These are phyloP conservation scores for Vesta saturnalis DNA, from an alignment of 2,888 invertebrate genomes.

Conservation along the genomic window DNA sequence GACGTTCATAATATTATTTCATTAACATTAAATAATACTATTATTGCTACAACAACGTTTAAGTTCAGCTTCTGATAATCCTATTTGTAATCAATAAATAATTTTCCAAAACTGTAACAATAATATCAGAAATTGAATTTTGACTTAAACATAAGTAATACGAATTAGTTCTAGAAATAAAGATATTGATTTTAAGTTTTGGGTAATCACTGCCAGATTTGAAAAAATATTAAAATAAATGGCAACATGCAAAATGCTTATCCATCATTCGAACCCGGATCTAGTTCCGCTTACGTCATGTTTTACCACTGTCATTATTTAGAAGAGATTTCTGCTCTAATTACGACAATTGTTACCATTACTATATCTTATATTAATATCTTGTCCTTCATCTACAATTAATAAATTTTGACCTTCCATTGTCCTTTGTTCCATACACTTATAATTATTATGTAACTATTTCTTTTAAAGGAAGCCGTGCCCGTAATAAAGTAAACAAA, in stretches of 20 bases:
- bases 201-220: too few species aligned
- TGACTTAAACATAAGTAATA: too few species aligned
- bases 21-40: too few species aligned
- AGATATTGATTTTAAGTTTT: too few species aligned
- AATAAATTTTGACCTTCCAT: constrained; percentile 17
- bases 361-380: not conserved
- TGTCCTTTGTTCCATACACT: constrained; percentile 14
- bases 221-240: too few species aligned
- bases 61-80: too few species aligned
- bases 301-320: not conserved
- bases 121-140: too few species aligned
- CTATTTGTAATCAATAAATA: too few species aligned
- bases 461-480: constrained; percentile 38
- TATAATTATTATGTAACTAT: constrained; percentile 23
- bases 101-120: too few species aligned
- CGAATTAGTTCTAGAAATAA: too few species aligned
- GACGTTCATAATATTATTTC: too few species aligned
- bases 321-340: constrained; percentile 20
- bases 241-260: constrained; percentile 11
- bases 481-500: constrained; percentile 36
- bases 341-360: constrained; percentile 7
- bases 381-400: not conserved
- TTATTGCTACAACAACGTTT: too few species aligned
- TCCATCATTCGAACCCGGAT: constrained; percentile 30
- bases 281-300: constrained; percentile 33